A percentile compares a stretch with the other conserved stretches of the same genome.
Evolutionary conservation across 2,888 invertebrate species (phyloP).

Genomic region (Tiphia femorata): DNA sequence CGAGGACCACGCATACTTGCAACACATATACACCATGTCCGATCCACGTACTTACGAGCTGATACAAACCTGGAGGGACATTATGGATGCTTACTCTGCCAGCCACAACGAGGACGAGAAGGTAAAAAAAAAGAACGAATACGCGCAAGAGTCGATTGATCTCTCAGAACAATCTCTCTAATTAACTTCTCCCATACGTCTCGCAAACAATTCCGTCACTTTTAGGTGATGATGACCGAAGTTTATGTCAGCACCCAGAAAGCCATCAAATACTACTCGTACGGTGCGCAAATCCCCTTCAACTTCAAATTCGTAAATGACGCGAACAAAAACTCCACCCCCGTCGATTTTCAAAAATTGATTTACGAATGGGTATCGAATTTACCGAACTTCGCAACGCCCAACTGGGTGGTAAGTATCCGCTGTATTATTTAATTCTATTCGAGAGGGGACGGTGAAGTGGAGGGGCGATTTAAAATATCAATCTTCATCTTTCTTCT

Average conservation of each 20-base stretch:
- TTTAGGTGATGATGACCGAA: slow-evolving; percentile 80
- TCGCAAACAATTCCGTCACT: slow-evolving; percentile 54
- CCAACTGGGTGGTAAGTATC: slow-evolving; percentile 86
- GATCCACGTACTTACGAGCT: slow-evolving; percentile 73
- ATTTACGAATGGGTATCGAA: slow-evolving; percentile 76
- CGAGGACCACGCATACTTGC: slow-evolving; percentile 71
- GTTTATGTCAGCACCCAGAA: slow-evolving; percentile 75
- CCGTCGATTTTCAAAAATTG: slow-evolving; percentile 74
- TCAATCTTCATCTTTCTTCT: too few species aligned
- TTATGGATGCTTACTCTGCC: slow-evolving; percentile 71
- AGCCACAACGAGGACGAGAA: slow-evolving; percentile 60
- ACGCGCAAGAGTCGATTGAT: too few species aligned
- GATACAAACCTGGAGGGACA: slow-evolving; percentile 73
- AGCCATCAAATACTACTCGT: slow-evolving; percentile 78
- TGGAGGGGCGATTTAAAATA: too few species aligned
- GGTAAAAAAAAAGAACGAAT: too few species aligned
- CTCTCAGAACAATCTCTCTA: too few species aligned
- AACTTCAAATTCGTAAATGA: slow-evolving; percentile 81
- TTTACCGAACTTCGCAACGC: slow-evolving; percentile 65
- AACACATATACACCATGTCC: slow-evolving; percentile 76
- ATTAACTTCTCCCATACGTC: too few species aligned
- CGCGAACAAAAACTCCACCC: slow-evolving; percentile 73
- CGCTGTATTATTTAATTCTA: too few species aligned
- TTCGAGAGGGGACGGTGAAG: too few species aligned
- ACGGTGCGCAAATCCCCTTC: slow-evolving; percentile 82